Evolutionary conservation across 2,113 vertebrate genomes (phyloP).

Genomic region (Aegithalos caudatus): DNA sequence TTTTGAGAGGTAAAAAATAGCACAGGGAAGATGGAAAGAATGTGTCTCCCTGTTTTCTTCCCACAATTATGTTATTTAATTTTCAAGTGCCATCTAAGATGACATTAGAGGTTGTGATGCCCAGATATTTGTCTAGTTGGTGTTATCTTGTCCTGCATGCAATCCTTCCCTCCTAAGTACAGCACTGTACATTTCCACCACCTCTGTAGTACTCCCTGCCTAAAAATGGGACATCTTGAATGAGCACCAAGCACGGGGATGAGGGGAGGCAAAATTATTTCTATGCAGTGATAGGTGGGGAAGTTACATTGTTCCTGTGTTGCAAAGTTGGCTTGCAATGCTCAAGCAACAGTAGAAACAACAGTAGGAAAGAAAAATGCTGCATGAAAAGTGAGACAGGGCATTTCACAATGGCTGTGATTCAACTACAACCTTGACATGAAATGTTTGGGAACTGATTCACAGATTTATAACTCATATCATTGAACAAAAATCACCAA

Average conservation of each 20-base stretch:
- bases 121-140: background rate
- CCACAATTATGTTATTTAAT: background rate
- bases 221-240: background rate
- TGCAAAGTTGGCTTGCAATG: background rate
- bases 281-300: background rate
- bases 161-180: background rate
- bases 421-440: background rate
- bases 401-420: background rate
- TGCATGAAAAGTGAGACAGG: background rate
- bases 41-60: background rate
- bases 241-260: background rate
- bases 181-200: background rate
- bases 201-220: background rate
- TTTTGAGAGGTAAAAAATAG: background rate
- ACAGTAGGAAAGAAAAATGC: background rate
- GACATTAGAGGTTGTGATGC: background rate
- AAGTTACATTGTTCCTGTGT: background rate
- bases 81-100: background rate
- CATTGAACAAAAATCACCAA: background rate
- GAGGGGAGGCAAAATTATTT: background rate
- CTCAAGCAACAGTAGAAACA: background rate
- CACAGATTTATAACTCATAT: background rate
- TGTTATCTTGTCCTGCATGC: background rate
- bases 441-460: background rate
- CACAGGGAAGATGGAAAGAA: background rate